Evolutionary conservation across 2,113 vertebrate species (phyloP).

Genomic region (Dunckerocampus dactyliophorus): DNA sequence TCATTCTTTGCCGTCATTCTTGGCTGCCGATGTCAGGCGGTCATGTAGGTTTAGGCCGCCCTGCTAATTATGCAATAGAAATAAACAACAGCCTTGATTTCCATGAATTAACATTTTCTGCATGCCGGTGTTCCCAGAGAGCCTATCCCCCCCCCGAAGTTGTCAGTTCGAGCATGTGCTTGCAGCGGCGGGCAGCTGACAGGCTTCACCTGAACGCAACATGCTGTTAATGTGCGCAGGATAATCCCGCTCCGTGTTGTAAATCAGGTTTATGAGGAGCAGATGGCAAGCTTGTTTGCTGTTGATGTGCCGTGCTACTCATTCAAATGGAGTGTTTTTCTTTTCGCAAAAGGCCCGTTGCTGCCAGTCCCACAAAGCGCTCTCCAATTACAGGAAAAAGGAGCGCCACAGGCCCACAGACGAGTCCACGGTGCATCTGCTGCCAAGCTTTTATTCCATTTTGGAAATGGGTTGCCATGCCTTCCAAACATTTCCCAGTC

Average conservation of each 20-base stretch:
- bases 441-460: conserved; percentile 47
- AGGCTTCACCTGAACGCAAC: conserved; percentile 19
- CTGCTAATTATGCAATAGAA: too few relatives aligned
- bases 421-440: conserved; percentile 11
- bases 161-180: conserved; percentile 6
- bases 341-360: conserved; percentile 7
- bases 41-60: too few relatives aligned
- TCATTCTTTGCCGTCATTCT: too few relatives aligned
- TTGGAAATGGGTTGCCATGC: conserved; percentile 50
- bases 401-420: conserved; percentile 30
- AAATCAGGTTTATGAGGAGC: conserved; percentile 50
- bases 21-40: too few relatives aligned
- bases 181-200: conserved; percentile 1
- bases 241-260: conserved; percentile 27
- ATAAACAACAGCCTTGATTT: background rate
- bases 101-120: background rate
- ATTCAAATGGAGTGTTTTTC: conserved; percentile 43
- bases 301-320: conserved; percentile 46
- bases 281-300: conserved; percentile 50
- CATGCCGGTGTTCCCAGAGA: background rate
- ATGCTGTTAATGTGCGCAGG: conserved; percentile 22
- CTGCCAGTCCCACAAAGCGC: conserved; percentile 17
- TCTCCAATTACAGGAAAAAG: conserved; percentile 32
- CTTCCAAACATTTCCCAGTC: conserved; percentile 40
- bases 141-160: background rate